Conservation (phyloP, 2,888 invertebrate species). For the Xanthia icteritia region DNA sequence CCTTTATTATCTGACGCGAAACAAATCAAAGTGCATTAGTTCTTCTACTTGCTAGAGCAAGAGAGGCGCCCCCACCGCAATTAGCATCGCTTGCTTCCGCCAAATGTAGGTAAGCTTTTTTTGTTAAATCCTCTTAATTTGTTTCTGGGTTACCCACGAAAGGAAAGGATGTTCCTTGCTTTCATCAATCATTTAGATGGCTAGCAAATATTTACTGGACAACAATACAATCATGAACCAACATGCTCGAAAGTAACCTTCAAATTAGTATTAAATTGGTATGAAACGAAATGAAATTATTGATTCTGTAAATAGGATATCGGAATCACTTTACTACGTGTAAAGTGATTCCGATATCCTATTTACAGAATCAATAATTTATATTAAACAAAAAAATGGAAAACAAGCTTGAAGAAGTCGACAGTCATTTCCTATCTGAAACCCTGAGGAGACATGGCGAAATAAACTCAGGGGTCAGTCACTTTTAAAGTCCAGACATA, state of each 20-base stretch:
- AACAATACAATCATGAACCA: background rate
- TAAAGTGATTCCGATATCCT: too few relatives aligned
- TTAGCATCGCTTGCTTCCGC: slow-evolving; percentile 82
- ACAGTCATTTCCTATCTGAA: background rate
- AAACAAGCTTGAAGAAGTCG: background rate
- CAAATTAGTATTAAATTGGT: too few relatives aligned
- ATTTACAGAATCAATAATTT: too few relatives aligned
- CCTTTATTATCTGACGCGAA: slow-evolving; percentile 57
- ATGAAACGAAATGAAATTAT: too few relatives aligned
- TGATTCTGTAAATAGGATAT: too few relatives aligned
- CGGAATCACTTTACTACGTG: background rate
- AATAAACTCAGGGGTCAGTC: background rate
- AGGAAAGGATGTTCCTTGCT: background rate
- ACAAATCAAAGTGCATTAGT: slow-evolving; percentile 68
- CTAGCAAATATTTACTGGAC: too few relatives aligned
- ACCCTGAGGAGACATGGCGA: background rate
- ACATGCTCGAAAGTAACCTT: too few relatives aligned
- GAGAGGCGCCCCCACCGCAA: slow-evolving; percentile 75
- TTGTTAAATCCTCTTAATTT: slow-evolving; percentile 83
- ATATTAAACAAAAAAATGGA: background rate
- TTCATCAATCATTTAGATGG: background rate
- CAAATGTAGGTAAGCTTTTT: slow-evolving; percentile 78
- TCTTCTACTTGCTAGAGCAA: slow-evolving; percentile 73
- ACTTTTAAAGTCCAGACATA: background rate
- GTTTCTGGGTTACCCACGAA: slow-evolving; percentile 66